Base-by-base conservation (phyloP, 2,888 invertebrate species). In the Drosophila kambysellisi region DNA sequence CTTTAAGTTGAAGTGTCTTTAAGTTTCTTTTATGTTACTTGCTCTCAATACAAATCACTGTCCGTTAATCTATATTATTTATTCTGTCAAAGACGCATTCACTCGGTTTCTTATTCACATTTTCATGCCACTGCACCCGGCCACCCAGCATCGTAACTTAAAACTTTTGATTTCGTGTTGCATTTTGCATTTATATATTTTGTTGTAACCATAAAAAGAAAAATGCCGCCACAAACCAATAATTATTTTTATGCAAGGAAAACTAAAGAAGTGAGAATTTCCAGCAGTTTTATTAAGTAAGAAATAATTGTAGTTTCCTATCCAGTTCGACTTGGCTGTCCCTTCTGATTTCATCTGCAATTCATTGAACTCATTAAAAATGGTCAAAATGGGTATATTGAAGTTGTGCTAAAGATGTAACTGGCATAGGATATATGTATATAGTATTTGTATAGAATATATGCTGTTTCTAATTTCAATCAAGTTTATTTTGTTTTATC, bases 121-220 rank as follows among this genome's bases (percentile, higher is more conserved):
- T 88, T 88, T 74, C 85, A 86, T 81, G 70, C 67, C 70, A 88
- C 64, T 85, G 67, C 76, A 57, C 86, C 58, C 53, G 71, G 67
- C 61, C 37, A 33, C 51, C 69, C 37, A 32, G 30, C 25, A 46
- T 35, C 39, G 65, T 79, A 79, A 79, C 76, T 76, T 37, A 54
- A 76, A 63, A 68, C 80, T 66, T 30, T 30, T 41, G 46, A 48
- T 43, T 68, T 79, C 57, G 12, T 54, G 11, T 74, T 59, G 54
- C 53, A 56, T 37, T 39, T 54, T 2, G 51, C 57, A 37, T 60
- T 20, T 39, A 39, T 57, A 12, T 33, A 17, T 35, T 29, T 53
- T 59, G 5, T 46, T 54, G 41, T 33, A 35, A 62, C 68, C 72
- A 63, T 81, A 54, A 83, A 83, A 82, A 83, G 58, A 54, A 62